Evolutionary conservation across 2,113 vertebrate genomes (phyloP).

Genomic region (Nothocercus nigrocapillus): DNA sequence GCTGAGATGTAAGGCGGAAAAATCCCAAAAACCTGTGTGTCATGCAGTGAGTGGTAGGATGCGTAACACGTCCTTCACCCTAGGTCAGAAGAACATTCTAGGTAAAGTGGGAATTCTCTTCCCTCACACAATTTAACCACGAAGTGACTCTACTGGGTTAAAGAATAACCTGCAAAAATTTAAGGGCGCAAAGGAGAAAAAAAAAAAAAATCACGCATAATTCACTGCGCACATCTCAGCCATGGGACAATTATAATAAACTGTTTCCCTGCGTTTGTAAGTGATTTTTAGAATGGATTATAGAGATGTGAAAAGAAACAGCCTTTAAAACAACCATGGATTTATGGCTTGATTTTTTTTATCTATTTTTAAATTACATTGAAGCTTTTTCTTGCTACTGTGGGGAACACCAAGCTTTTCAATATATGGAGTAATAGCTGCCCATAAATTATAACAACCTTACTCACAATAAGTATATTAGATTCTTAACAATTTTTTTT

Average conservation of each 20-base stretch:
- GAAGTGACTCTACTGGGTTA: constrained; percentile 81
- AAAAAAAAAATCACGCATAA: neutral
- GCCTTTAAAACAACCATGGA: neutral
- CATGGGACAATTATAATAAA: neutral
- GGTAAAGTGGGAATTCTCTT: neutral
- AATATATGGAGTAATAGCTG: neutral
- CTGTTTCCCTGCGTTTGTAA: neutral
- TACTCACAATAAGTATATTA: neutral
- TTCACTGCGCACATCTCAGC: neutral
- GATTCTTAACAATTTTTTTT: neutral
- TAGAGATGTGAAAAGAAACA: neutral
- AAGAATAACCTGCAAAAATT: neutral
- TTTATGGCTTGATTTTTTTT: too few relatives aligned
- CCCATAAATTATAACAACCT: neutral
- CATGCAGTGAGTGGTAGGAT: too few relatives aligned
- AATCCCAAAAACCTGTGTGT: too few relatives aligned
- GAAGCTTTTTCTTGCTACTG: neutral
- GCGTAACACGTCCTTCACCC: too few relatives aligned
- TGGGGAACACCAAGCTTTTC: neutral
- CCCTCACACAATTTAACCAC: constrained; percentile 84
- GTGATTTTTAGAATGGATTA: neutral
- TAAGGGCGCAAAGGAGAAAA: neutral
- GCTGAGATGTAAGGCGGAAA: neutral
- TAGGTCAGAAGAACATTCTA: neutral
- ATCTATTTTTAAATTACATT: neutral